A percentile compares a stretch with the other conserved stretches of the same genome.
Conservation (phyloP, 1,140 invertebrate genomes). For the Drosophila pseudoobscura region DNA sequence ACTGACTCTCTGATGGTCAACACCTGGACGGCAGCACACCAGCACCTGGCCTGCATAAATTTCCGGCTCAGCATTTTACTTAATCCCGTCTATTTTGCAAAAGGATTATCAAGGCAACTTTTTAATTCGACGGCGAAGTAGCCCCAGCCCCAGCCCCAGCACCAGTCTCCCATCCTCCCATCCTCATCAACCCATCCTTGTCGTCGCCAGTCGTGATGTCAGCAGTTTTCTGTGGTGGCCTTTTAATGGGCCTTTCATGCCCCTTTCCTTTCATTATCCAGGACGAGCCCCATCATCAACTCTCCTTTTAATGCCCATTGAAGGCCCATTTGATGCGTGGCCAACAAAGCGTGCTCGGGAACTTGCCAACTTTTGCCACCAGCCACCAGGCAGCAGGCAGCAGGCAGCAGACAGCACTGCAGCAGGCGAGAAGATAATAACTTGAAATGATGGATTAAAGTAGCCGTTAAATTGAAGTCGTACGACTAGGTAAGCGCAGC, state of each 20-base stretch:
- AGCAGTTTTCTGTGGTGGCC: conserved; percentile 76
- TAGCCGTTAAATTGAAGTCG: conserved; percentile 59
- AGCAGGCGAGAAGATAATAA: conserved; percentile 68
- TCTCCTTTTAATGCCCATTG: conserved; percentile 67
- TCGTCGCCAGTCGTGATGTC: conserved; percentile 62
- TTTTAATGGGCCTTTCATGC: conserved; percentile 58
- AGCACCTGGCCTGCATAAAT: conserved; percentile 73
- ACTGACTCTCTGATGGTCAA: conserved; percentile 36
- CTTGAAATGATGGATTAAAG: conserved; percentile 73
- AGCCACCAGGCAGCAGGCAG: too few species aligned
- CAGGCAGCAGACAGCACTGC: neutral
- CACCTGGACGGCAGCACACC: conserved; percentile 36
- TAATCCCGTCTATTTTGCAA: conserved; percentile 80
- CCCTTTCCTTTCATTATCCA: neutral
- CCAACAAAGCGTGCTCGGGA: conserved; percentile 59
- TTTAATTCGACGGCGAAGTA: conserved; percentile 67
- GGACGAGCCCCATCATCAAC: conserved; percentile 18
- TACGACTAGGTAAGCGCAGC: conserved; percentile 7
- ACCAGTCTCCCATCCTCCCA: neutral
- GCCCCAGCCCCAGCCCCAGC: conserved; percentile 28
- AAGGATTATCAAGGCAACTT: conserved; percentile 81
- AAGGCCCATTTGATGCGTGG: conserved; percentile 76
- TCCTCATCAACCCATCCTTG: neutral
- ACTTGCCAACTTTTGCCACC: conserved; percentile 40
- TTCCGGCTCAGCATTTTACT: conserved; percentile 75